These are phyloP conservation scores for Thaumatotibia leucotreta DNA, from an alignment of 1,140 invertebrate species.

Conservation along the genomic window DNA sequence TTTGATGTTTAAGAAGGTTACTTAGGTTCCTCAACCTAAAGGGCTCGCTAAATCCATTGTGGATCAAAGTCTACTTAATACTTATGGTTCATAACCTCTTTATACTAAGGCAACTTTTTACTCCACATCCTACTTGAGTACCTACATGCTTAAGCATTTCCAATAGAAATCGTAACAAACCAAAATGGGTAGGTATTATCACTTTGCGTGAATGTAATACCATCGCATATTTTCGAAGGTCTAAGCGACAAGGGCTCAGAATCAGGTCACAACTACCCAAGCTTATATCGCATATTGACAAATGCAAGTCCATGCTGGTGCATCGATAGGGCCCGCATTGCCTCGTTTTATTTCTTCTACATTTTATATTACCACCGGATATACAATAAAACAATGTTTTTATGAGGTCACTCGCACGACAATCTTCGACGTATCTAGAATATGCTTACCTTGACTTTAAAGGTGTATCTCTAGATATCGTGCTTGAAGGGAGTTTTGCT, in stretches of 20 bases:
- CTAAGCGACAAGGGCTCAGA: background rate
- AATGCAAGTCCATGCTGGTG: constrained; percentile 36
- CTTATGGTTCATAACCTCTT: too few relatives aligned
- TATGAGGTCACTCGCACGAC: constrained; percentile 33
- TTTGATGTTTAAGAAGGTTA: too few relatives aligned
- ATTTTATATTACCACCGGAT: constrained; percentile 23
- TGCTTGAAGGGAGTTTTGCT: constrained; percentile 62
- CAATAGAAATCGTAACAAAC: too few relatives aligned
- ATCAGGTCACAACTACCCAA: background rate
- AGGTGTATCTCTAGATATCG: constrained; percentile 28
- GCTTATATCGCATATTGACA: constrained; percentile 25
- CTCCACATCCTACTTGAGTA: too few relatives aligned
- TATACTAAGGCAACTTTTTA: too few relatives aligned
- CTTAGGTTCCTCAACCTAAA: too few relatives aligned
- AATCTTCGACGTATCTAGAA: constrained; percentile 29
- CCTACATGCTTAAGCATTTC: too few relatives aligned
- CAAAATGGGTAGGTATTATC: too few relatives aligned
- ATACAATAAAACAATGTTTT: constrained; percentile 22
- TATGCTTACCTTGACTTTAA: background rate
- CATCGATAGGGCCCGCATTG: constrained; percentile 53
- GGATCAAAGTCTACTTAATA: too few relatives aligned
- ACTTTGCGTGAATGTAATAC: background rate
- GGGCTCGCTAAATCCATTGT: too few relatives aligned
- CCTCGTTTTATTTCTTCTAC: constrained; percentile 19
- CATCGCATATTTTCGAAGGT: background rate